Base-by-base conservation (phyloP, 2,113 vertebrate genomes). In the Trogon surrucura region DNA sequence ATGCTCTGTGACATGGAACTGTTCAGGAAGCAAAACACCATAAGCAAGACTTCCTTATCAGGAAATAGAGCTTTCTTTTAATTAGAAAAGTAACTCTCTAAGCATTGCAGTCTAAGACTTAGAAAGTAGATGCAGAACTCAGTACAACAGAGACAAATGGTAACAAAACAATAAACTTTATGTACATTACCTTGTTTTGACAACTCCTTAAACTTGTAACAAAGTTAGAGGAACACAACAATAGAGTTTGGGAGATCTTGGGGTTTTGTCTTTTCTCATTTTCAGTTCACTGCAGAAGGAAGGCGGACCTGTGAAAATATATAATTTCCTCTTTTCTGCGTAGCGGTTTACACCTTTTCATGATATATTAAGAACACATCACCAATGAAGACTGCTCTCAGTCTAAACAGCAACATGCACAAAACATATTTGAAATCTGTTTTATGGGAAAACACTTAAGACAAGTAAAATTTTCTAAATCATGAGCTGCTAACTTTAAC, bases 391-490 rank as follows among this genome's bases (percentile, higher is more conserved):
- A 61, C 16, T 57, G 17, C 38, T 53, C 62, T 38, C 38, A 36
- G 36, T n/a, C 30, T 85, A 19, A 60, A 38, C 67, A 78, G 41
- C 34, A 51, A 80, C 51, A 57, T 20, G 54, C 34, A 74, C 44
- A 91, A 65, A 88, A 47, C 15, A 9, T 53, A 53, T 54, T 48
- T 85, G 74, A 66, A 64, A 90, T 71, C 64, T 72, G 53, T 57
- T 86, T 95, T 66, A 58, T 66, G 48, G 61, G 66, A 78, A 91
- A 85, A 85, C 29, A 34, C 48, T 81, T 29, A 95, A 96, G 77
- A 94, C 66, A 96, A 97, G 74, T 89, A 80, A 69, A 71, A 84
- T 92, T 97, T 97, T 91, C 94, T 84, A 79, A 94, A 95, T 80
- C 62, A 93, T 92, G 81, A 97, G 80, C 83, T 93, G 95, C 87